phyloP scores from a whole-genome alignment of 2,113 vertebrate species.

The Fulmarus glacialis region DNA sequence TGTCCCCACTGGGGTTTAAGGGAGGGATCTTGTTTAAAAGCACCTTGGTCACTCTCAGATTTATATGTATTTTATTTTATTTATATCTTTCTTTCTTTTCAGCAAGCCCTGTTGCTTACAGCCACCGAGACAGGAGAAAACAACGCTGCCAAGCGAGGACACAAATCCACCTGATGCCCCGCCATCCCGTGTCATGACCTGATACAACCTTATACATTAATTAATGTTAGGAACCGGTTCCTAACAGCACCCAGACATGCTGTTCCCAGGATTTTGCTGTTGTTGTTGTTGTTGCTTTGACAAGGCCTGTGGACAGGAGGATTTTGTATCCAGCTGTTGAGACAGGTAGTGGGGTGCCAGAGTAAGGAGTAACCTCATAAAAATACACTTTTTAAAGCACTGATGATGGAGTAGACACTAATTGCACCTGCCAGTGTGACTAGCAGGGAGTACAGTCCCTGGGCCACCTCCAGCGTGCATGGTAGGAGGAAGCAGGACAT shows the following conservation, averaged over 20 bases:
- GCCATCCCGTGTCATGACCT: not conserved
- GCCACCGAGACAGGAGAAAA: not conserved
- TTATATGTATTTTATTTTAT: not conserved
- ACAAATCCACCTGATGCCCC: not conserved
- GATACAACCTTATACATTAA: not conserved
- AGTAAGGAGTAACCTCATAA: not conserved
- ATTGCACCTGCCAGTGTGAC: not conserved
- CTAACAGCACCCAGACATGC: not conserved
- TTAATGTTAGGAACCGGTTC: not conserved
- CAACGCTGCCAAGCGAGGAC: not conserved
- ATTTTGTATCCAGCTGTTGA: not conserved
- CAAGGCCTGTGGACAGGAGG: not conserved
- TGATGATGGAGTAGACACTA: not conserved
- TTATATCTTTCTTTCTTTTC: not conserved
- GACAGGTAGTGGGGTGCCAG: not conserved
- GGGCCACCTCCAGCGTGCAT: fast-evolving
- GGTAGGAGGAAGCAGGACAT: not conserved
- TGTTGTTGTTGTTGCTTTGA: not conserved
- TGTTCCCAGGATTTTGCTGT: not conserved
- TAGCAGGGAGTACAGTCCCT: not conserved
- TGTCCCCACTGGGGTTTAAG: not conserved
- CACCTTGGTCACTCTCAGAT: not conserved
- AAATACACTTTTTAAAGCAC: not conserved
- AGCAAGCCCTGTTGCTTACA: not conserved
- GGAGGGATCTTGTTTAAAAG: not conserved